Conservation (phyloP, 2,113 vertebrate genomes). For the Prunella fulvescens region DNA sequence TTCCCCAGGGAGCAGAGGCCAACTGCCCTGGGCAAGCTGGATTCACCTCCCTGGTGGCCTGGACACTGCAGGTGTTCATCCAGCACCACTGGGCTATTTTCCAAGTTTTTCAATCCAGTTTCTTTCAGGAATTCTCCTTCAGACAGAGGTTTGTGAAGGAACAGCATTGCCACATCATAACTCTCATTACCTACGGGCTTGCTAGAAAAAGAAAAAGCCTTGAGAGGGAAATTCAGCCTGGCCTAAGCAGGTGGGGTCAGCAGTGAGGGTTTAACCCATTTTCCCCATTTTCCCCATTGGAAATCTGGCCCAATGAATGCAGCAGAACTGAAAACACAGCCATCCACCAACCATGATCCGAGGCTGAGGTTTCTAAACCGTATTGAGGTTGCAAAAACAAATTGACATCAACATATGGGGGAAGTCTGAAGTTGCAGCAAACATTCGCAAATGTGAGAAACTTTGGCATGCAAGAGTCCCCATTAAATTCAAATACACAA, state of each 20-base stretch:
- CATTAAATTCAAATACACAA: constrained; percentile 59
- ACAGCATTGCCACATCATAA: fast-evolving
- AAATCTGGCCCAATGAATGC: neutral
- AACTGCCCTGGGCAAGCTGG: fast-evolving
- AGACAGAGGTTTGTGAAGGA: neutral
- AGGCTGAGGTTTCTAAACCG: constrained; percentile 38
- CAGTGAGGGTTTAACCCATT: neutral
- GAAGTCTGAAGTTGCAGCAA: constrained; percentile 60
- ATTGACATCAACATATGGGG: constrained; percentile 66
- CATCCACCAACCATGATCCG: neutral
- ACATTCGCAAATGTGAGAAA: constrained; percentile 52
- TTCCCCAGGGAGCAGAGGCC: neutral
- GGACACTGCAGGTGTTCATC: neutral
- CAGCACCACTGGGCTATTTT: neutral
- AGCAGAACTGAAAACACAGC: neutral
- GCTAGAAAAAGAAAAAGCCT: neutral
- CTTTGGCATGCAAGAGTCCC: constrained; percentile 35
- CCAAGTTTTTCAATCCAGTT: neutral
- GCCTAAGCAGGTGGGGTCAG: neutral
- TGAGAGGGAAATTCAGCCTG: neutral
- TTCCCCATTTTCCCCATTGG: neutral
- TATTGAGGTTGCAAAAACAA: constrained; percentile 60
- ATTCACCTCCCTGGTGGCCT: neutral
- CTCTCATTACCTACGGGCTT: neutral
- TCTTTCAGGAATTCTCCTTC: neutral